Conservation (phyloP, 2,797 vertebrate genomes). For the Mus caroli region DNA sequence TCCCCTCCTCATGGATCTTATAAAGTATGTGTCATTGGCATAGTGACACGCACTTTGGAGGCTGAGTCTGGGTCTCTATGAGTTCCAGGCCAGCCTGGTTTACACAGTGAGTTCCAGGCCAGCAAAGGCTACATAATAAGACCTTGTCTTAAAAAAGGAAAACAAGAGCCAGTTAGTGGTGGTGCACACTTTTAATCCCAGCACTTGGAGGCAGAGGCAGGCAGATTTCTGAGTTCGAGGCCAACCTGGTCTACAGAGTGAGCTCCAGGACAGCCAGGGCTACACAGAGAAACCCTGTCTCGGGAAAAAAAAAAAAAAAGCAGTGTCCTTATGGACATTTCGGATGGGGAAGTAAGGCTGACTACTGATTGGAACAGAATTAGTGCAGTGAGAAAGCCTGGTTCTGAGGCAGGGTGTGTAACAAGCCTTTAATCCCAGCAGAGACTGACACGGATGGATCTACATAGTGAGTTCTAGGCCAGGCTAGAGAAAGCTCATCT, state of each 20-base stretch:
- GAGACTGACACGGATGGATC: not conserved
- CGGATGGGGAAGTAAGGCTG: not conserved
- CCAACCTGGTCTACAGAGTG: not conserved
- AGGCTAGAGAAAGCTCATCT: not conserved
- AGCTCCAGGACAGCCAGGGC: not conserved
- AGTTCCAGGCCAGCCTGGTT: too few relatives aligned
- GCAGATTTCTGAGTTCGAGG: not conserved
- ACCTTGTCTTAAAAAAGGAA: too few relatives aligned
- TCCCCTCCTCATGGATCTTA: not conserved
- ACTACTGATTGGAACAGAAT: slow-evolving; percentile 16
- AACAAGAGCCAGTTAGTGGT: too few relatives aligned
- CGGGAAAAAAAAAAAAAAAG: not conserved
- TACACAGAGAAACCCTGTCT: not conserved
- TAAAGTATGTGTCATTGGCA: not conserved
- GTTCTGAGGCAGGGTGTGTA: not conserved
- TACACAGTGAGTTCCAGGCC: too few relatives aligned
- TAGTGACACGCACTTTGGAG: too few relatives aligned
- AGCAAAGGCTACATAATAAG: too few relatives aligned
- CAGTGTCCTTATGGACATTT: not conserved
- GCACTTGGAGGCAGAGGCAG: not conserved
- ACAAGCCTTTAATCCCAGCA: not conserved
- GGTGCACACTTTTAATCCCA: not conserved
- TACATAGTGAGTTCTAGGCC: not conserved
- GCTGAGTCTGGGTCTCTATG: too few relatives aligned
- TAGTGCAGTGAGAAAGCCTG: not conserved